Evolutionary conservation across 2,113 vertebrate species (phyloP).

Genomic region (Albula glossodonta): DNA sequence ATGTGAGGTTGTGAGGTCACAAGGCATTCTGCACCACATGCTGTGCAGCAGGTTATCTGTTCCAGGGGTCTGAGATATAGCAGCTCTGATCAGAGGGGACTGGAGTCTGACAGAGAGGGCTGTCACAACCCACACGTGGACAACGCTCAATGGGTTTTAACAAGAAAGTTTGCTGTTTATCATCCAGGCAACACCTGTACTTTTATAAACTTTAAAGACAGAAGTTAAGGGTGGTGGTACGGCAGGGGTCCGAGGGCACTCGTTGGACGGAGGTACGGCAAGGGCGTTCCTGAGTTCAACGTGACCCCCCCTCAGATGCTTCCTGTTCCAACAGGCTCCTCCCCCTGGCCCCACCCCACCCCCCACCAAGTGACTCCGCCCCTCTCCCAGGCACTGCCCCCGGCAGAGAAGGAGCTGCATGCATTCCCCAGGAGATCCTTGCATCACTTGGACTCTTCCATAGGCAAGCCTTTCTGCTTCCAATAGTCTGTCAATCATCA

Average conservation of each 20-base stretch:
- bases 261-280: background rate
- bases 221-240: background rate
- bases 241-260: background rate
- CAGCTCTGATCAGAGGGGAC: background rate
- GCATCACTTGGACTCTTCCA: background rate
- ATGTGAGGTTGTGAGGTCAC: background rate
- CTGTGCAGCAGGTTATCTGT: background rate
- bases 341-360: background rate
- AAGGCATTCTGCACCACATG: constrained; percentile 6
- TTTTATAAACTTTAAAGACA: background rate
- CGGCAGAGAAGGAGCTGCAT: background rate
- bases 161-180: no score
- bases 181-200: background rate
- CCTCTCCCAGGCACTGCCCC: background rate
- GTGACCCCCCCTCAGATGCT: background rate
- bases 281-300: constrained; percentile 2
- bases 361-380: background rate
- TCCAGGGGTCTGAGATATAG: background rate
- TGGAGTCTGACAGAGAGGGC: background rate
- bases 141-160: background rate
- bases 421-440: background rate
- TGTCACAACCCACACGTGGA: background rate
- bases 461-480: background rate
- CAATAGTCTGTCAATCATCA: background rate
- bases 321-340: background rate